These are phyloP conservation scores for Muscicapa comitata DNA, from an alignment of 2,797 vertebrate species.

Conservation along the genomic window DNA sequence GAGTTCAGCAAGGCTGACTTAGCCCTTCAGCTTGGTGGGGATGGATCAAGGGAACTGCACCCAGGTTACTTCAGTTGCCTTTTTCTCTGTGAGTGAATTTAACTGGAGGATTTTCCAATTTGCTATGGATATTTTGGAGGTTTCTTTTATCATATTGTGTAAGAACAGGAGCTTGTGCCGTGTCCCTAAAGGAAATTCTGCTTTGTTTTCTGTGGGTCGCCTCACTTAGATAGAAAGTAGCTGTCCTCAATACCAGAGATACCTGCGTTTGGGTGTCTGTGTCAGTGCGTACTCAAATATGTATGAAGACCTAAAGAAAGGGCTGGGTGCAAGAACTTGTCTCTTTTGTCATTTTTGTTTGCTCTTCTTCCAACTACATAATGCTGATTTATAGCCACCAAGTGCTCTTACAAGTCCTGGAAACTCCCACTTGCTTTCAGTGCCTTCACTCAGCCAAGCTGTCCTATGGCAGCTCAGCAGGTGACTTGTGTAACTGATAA, in stretches of 20 bases:
- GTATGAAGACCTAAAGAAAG: not conserved
- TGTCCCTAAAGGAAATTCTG: not conserved
- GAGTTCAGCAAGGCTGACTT: not conserved
- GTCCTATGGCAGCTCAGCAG: not conserved
- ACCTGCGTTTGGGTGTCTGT: rapidly evolving
- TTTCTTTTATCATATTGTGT: rapidly evolving
- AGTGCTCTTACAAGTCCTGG: not conserved
- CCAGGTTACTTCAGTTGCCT: not conserved
- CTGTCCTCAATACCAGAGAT: not conserved
- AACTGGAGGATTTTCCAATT: not conserved
- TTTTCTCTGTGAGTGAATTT: not conserved
- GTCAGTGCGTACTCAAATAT: not conserved
- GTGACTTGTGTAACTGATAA: constrained; percentile 12
- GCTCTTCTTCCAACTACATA: not conserved
- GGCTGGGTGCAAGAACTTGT: not conserved
- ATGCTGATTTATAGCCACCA: not conserved
- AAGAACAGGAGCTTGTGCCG: not conserved
- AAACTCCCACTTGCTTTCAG: not conserved
- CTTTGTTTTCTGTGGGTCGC: rapidly evolving
- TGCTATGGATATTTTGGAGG: not conserved
- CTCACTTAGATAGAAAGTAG: not conserved
- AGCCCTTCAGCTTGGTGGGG: not conserved
- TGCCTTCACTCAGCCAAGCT: not conserved
- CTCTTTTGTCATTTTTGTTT: not conserved
- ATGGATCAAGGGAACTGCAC: not conserved